phyloP scores from a whole-genome alignment of 2,797 vertebrate species.

The Microctenopoma stevenorrisi region DNA sequence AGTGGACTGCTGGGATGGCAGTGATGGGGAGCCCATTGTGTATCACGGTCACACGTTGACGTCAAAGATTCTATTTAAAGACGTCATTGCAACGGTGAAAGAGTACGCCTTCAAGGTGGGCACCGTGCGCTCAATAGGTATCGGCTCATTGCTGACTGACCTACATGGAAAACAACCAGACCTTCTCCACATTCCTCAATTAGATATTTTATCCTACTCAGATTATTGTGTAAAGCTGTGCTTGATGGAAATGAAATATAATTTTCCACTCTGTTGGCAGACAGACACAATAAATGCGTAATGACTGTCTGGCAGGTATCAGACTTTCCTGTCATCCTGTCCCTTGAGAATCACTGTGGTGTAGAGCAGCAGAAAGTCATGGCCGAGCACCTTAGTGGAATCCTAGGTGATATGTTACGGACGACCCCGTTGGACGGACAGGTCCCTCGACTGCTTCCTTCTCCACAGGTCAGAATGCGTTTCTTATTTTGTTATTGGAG shows the following conservation, averaged over 20 bases:
- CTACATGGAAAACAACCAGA: conserved; percentile 30
- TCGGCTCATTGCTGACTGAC: conserved; percentile 9
- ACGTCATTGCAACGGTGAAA: conserved; percentile 88
- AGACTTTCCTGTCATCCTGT: conserved; percentile 92
- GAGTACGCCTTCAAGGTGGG: conserved; percentile 94
- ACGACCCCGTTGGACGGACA: conserved; percentile 80
- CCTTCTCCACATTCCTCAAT: neutral
- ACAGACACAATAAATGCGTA: too few species aligned
- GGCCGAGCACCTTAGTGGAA: conserved; percentile 86
- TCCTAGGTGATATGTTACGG: conserved; percentile 89
- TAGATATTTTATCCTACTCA: conserved; percentile 10
- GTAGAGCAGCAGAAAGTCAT: conserved; percentile 91
- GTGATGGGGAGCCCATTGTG: conserved; percentile 91
- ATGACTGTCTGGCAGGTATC: conserved; percentile 81
- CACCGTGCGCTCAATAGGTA: neutral
- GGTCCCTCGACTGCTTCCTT: conserved; percentile 84
- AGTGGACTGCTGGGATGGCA: conserved; percentile 96
- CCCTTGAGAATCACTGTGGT: conserved; percentile 95
- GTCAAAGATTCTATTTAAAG: conserved; percentile 95
- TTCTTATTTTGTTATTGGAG: neutral
- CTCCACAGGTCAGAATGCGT: conserved; percentile 86
- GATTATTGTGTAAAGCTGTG: neutral
- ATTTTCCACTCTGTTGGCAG: neutral
- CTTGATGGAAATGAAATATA: conserved; percentile 15
- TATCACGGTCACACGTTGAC: conserved; percentile 97